These are phyloP conservation scores for Leucoraja ocellata DNA, from an alignment of 2,797 vertebrate genomes.

Conservation along the genomic window DNA sequence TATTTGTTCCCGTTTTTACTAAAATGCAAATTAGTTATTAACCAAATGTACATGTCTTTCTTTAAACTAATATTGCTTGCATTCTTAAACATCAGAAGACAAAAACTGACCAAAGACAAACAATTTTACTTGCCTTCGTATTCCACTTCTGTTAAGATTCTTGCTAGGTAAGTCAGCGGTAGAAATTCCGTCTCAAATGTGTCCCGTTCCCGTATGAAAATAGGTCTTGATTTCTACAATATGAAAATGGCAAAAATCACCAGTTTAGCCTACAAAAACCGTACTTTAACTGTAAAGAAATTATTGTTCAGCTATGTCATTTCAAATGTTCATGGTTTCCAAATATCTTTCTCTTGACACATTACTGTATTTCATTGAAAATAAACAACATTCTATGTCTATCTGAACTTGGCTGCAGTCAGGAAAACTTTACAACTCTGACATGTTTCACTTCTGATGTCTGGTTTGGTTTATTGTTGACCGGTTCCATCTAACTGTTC, in stretches of 20 bases:
- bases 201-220: constrained; percentile 47
- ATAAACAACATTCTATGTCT: not conserved
- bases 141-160: constrained; percentile 62
- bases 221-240: not conserved
- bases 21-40: not conserved
- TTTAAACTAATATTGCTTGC: not conserved
- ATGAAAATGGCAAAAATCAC: not conserved
- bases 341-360: not conserved
- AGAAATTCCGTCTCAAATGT: constrained; percentile 57
- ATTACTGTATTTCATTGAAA: not conserved
- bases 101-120: not conserved
- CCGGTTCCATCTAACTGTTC: not conserved
- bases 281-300: not conserved
- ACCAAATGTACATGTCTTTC: not conserved
- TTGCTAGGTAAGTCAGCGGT: constrained; percentile 68
- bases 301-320: not conserved
- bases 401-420: not conserved
- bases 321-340: not conserved
- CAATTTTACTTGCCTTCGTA: constrained; percentile 52
- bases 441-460: not conserved
- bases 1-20: not conserved
- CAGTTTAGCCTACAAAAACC: not conserved
- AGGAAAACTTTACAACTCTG: not conserved
- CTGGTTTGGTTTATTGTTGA: too few species aligned
- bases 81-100: not conserved